phyloP scores from a whole-genome alignment of 1,140 invertebrate species.

The Drosophila ohnishii region DNA sequence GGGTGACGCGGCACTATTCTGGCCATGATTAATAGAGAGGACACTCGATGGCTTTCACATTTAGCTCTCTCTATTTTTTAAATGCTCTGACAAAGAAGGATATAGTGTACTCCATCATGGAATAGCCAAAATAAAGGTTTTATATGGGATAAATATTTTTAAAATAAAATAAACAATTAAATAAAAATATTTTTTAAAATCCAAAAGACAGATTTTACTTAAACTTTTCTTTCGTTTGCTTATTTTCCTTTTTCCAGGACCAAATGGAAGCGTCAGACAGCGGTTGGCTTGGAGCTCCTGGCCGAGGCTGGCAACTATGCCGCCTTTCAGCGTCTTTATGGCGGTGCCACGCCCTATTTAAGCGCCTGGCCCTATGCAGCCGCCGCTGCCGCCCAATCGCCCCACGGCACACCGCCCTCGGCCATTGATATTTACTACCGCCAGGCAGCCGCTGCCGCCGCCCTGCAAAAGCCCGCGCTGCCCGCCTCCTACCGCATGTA shows the following conservation, averaged over 20 bases:
- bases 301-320: conserved; percentile 98
- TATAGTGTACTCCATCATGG: not conserved
- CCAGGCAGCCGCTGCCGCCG: conserved; percentile 86
- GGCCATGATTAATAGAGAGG: conserved; percentile 41
- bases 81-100: not conserved
- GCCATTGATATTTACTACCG: conserved; percentile 91
- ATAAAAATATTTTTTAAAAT: not conserved
- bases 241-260: conserved; percentile 88
- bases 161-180: too few species aligned
- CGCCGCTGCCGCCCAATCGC: conserved; percentile 85
- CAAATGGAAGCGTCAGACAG: conserved; percentile 99
- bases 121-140: not conserved
- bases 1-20: conserved; percentile 35
- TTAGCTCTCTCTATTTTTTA: not conserved
- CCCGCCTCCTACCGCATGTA: conserved; percentile 87
- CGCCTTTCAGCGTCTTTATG: conserved; percentile 96
- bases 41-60: conserved; percentile 7
- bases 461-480: conserved; percentile 91
- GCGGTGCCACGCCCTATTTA: conserved; percentile 86
- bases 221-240: conserved; percentile 49
- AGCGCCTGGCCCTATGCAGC: conserved; percentile 86
- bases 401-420: conserved; percentile 85
- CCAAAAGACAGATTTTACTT: accelerated
- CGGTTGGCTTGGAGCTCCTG: conserved; percentile 97
- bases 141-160: too few species aligned